A percentile compares a stretch with the other conserved stretches of the same genome.
These are phyloP conservation scores for Limnodromus scolopaceus DNA, from an alignment of 2,797 vertebrate species.

Conservation along the genomic window DNA sequence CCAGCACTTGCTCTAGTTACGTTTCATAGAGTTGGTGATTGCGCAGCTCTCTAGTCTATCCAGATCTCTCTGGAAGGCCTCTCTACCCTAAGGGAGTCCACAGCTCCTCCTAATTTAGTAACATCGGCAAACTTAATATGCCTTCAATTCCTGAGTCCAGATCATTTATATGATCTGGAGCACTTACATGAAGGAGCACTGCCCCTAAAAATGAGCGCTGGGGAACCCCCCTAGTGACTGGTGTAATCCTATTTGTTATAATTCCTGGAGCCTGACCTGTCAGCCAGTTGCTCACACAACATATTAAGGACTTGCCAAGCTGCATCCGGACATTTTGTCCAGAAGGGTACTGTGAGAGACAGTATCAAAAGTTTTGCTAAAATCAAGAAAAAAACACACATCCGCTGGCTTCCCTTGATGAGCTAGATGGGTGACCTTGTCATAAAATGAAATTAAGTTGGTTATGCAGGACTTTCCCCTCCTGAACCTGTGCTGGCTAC, in stretches of 20 bases:
- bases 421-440: neutral
- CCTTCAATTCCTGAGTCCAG: neutral
- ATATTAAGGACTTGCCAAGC: neutral
- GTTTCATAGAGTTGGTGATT: neutral
- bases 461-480: neutral
- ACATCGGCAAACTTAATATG: neutral
- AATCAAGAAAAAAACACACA: neutral
- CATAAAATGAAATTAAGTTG: neutral
- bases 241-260: neutral
- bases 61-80: neutral
- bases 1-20: neutral
- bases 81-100: neutral
- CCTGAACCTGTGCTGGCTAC: neutral
- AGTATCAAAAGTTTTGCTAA: neutral
- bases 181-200: neutral
- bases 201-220: neutral
- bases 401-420: neutral
- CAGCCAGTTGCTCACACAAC: neutral
- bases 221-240: neutral
- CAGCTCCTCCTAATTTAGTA: neutral
- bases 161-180: too few species aligned
- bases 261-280: neutral
- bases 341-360: neutral
- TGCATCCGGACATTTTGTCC: neutral
- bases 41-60: neutral